Conservation (phyloP, 2,113 vertebrate species). For the Protobothrops flavoviridis region DNA sequence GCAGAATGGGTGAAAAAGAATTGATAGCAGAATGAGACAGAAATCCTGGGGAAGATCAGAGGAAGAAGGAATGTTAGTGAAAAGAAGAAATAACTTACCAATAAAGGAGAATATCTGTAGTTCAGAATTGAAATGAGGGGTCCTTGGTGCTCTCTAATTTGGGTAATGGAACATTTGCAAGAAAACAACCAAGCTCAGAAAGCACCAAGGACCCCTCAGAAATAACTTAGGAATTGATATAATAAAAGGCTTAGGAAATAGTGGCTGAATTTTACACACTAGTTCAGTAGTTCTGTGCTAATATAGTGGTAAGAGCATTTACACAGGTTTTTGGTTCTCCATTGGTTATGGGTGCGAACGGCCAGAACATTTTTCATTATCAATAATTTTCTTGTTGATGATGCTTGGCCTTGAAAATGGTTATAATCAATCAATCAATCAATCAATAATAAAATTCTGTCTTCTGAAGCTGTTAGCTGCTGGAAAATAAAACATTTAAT, state of each 20-base stretch:
- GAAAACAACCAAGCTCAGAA: not conserved
- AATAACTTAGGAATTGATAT: not conserved
- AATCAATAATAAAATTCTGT: not conserved
- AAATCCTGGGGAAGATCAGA: not conserved
- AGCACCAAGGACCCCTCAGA: not conserved
- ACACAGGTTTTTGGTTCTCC: not conserved
- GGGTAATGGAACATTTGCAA: not conserved
- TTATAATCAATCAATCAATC: not conserved
- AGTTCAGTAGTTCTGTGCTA: not conserved
- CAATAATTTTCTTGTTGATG: not conserved
- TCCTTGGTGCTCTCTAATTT: not conserved
- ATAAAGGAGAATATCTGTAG: not conserved
- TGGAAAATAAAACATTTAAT: not conserved
- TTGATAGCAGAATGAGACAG: not conserved
- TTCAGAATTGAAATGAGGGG: not conserved
- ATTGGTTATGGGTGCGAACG: not conserved
- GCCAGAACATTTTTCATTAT: not conserved
- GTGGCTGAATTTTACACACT: not conserved
- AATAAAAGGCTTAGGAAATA: not conserved
- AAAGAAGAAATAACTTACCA: not conserved
- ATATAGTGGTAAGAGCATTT: not conserved
- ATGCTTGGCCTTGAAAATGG: not conserved
- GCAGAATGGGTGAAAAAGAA: not conserved
- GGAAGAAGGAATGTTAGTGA: not conserved
- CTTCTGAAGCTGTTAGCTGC: not conserved